Percentiles rank a stretch among this genome's conserved stretches.
phyloP scores from a whole-genome alignment of 2,113 vertebrate genomes.

The Oreochromis niloticus region DNA sequence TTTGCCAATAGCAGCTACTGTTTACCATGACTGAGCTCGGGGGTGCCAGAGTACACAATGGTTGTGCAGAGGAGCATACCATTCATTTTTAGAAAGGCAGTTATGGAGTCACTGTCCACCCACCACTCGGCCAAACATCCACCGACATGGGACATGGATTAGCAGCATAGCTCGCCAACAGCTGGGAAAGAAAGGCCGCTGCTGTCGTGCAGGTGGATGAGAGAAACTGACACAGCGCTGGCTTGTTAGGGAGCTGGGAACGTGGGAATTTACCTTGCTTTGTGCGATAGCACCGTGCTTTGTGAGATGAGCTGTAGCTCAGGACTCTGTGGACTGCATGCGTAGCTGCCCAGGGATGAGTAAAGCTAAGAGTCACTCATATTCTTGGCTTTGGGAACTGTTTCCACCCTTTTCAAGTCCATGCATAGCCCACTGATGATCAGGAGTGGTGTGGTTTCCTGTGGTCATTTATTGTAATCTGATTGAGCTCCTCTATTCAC shows the following conservation, averaged over 20 bases:
- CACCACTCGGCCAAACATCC: not conserved
- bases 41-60: not conserved
- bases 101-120: slow-evolving; percentile 7
- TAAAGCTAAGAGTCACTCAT: not conserved
- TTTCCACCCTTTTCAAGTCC: not conserved
- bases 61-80: not conserved
- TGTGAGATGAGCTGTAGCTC: not conserved
- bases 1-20: not conserved
- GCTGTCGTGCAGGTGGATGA: slow-evolving; percentile 15
- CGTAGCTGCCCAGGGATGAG: not conserved
- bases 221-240: not conserved
- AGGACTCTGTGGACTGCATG: not conserved
- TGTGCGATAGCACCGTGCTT: not conserved
- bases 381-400: not conserved
- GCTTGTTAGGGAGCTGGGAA: not conserved
- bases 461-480: not conserved
- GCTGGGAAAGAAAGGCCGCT: not conserved
- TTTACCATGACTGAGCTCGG: not conserved
- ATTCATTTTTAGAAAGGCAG: slow-evolving; percentile 26
- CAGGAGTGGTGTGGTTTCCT: not conserved
- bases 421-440: not conserved
- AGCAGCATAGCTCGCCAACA: slow-evolving; percentile 8
- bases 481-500: slow-evolving; percentile 17
- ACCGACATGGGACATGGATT: slow-evolving; percentile 9
- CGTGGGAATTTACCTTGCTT: not conserved